Percentiles rank a stretch among this genome's conserved stretches.
Conservation (phyloP, 1,140 invertebrate genomes). For the Lithobius niger region DNA sequence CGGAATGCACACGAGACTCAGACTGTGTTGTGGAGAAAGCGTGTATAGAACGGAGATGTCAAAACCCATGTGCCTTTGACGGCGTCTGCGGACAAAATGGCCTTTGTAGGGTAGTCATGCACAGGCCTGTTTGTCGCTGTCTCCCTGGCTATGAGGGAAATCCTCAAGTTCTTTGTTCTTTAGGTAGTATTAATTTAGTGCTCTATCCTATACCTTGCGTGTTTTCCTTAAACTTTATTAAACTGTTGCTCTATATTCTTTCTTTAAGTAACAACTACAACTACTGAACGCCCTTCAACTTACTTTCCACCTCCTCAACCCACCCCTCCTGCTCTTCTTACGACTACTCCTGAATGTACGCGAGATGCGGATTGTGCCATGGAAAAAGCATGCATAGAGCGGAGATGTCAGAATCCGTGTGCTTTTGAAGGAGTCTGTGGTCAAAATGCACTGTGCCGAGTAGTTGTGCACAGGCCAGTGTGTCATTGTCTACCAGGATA, state of each 20-base stretch:
- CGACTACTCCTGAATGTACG: slow-evolving; percentile 52
- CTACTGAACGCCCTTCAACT: not conserved
- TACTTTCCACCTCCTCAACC: slow-evolving; percentile 16
- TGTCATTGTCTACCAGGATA: slow-evolving; percentile 79
- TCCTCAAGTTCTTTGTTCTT: slow-evolving; percentile 36
- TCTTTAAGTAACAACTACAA: too few species aligned
- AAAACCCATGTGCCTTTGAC: slow-evolving; percentile 73
- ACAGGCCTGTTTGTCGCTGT: slow-evolving; percentile 64
- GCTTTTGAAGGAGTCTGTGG: slow-evolving; percentile 71
- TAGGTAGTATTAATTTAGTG: too few species aligned
- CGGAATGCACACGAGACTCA: slow-evolving; percentile 75
- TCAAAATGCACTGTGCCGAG: slow-evolving; percentile 69
- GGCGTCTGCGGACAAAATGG: slow-evolving; percentile 79
- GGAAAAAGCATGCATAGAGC: slow-evolving; percentile 77
- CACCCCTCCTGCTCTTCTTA: slow-evolving; percentile 20
- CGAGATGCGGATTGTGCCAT: slow-evolving; percentile 76
- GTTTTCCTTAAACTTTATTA: too few species aligned
- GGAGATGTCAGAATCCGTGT: slow-evolving; percentile 77
- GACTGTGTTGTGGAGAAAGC: slow-evolving; percentile 82
- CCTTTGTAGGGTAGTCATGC: slow-evolving; percentile 64
- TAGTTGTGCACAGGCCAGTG: slow-evolving; percentile 62
- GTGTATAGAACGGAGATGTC: slow-evolving; percentile 65
- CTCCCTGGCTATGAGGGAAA: slow-evolving; percentile 48
- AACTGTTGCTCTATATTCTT: too few species aligned
- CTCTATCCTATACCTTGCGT: too few species aligned